These are phyloP conservation scores for Scarus forsteni DNA, from an alignment of 2,797 vertebrate genomes.

Conservation along the genomic window DNA sequence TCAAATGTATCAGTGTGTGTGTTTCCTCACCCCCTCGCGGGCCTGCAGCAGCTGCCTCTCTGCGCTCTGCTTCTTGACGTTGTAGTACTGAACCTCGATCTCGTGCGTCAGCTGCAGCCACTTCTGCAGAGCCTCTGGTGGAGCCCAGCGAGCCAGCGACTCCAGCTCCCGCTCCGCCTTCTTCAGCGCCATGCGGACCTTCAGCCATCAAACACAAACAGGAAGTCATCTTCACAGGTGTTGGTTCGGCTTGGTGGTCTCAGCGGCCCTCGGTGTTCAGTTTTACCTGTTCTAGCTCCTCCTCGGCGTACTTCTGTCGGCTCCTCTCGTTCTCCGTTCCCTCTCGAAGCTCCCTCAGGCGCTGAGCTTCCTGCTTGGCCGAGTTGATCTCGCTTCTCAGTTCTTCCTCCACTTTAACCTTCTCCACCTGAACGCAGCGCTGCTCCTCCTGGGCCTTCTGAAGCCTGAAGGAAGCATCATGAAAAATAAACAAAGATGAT, in stretches of 20 bases:
- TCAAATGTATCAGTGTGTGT: background rate
- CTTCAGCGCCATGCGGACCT: conserved; percentile 94
- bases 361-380: conserved; percentile 92
- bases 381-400: conserved; percentile 91
- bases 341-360: conserved; percentile 88
- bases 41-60: conserved; percentile 93
- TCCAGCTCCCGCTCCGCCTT: conserved; percentile 95
- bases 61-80: conserved; percentile 94
- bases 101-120: conserved; percentile 86
- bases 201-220: background rate
- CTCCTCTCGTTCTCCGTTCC: conserved; percentile 91
- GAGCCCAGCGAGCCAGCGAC: conserved; percentile 78
- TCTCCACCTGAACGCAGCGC: conserved; percentile 92
- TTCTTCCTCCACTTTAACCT: conserved; percentile 93
- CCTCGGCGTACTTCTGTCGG: conserved; percentile 93
- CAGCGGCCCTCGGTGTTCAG: too few species aligned
- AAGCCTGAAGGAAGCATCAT: conserved; percentile 79
- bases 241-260: too few species aligned
- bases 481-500: background rate
- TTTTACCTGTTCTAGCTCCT: conserved; percentile 93
- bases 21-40: conserved; percentile 90
- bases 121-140: conserved; percentile 74
- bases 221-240: background rate
- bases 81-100: conserved; percentile 90
- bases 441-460: conserved; percentile 95